A percentile compares a stretch with the other conserved stretches of the same genome.
Evolutionary conservation across 2,888 invertebrate genomes (phyloP).

Genomic region (Drosophila pseudotakahashii): DNA sequence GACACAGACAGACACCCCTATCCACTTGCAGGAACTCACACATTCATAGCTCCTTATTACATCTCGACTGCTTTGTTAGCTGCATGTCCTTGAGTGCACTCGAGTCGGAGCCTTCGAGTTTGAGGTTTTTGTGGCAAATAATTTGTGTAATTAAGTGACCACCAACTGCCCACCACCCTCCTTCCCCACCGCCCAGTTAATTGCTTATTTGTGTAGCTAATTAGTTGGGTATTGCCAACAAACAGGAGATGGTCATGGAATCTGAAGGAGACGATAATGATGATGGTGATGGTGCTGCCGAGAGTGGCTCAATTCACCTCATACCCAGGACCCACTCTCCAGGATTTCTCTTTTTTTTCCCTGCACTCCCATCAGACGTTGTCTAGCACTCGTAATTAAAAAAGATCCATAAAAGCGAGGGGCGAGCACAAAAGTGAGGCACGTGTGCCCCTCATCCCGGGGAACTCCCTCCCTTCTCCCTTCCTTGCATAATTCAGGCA

Average conservation of each 20-base stretch:
- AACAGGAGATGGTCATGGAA: constrained; percentile 23
- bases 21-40: neutral
- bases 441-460: constrained; percentile 24
- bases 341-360: neutral
- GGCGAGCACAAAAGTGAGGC: constrained; percentile 37
- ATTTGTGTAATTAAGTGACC: constrained; percentile 56
- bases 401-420: constrained; percentile 49
- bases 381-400: constrained; percentile 65
- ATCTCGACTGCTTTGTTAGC: constrained; percentile 35
- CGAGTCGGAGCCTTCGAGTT: constrained; percentile 13
- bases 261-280: neutral
- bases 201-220: constrained; percentile 50
- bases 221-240: constrained; percentile 46
- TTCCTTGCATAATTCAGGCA: constrained; percentile 60
- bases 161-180: constrained; percentile 10
- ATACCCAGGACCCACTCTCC: neutral
- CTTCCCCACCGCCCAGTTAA: constrained; percentile 21
- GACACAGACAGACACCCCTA: constrained; percentile 1
- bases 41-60: constrained; percentile 20
- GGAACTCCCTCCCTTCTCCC: neutral
- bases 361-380: constrained; percentile 5
- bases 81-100: constrained; percentile 43
- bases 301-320: constrained; percentile 4
- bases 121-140: constrained; percentile 53
- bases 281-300: neutral